Percentiles rank a stretch among this genome's conserved stretches.
These are phyloP conservation scores for Tenodera sinensis DNA, from an alignment of 2,888 invertebrate species.

Conservation along the genomic window DNA sequence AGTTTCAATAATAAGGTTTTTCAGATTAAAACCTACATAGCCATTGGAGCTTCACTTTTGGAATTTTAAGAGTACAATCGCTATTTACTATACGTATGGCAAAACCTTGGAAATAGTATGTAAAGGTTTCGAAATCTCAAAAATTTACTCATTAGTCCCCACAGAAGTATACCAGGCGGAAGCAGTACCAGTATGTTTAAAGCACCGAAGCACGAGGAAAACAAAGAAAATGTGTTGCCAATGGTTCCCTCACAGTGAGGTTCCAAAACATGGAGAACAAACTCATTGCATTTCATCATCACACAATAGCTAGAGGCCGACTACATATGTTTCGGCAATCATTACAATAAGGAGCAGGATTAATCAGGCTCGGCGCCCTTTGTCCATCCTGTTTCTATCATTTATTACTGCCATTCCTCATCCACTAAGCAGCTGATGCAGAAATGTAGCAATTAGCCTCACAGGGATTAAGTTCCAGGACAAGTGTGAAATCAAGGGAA, in stretches of 20 bases:
- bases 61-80: too few relatives aligned
- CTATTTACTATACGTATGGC: too few relatives aligned
- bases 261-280: background rate
- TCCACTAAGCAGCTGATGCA: background rate
- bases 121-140: too few relatives aligned
- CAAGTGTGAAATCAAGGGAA: background rate
- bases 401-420: background rate
- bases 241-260: background rate
- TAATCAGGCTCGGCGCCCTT: background rate
- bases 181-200: too few relatives aligned
- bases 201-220: background rate
- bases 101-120: too few relatives aligned
- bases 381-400: background rate
- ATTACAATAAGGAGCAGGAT: background rate
- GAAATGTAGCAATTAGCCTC: background rate
- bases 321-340: background rate
- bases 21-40: too few relatives aligned
- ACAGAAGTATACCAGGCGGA: background rate
- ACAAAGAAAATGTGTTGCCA: too few relatives aligned
- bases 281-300: background rate
- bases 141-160: background rate
- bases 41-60: too few relatives aligned
- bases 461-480: background rate
- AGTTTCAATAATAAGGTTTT: too few relatives aligned
- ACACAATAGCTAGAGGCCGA: background rate